Evolutionary conservation across 2,113 vertebrate species (phyloP).

Genomic region (Eretmochelys imbricata): DNA sequence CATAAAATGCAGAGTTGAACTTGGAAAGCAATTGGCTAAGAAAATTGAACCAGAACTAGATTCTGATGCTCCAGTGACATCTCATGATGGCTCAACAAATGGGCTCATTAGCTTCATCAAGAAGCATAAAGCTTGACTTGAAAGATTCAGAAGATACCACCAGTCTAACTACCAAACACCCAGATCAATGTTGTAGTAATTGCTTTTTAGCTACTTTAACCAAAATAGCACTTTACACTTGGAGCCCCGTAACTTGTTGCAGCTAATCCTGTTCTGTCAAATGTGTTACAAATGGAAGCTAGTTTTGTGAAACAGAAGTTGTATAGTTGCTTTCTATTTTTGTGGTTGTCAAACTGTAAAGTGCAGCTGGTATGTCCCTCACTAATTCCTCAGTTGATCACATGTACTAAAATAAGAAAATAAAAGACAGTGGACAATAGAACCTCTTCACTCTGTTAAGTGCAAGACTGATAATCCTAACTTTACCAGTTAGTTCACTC

Average conservation of each 20-base stretch:
- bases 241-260: constrained; percentile 70
- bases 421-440: constrained; percentile 45
- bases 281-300: constrained; percentile 35
- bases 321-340: constrained; percentile 60
- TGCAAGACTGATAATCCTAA: not conserved
- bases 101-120: constrained; percentile 97
- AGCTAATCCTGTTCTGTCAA: constrained; percentile 58
- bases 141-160: not conserved
- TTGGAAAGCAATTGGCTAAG: constrained; percentile 97
- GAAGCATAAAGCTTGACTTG: constrained; percentile 84
- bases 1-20: constrained; percentile 86
- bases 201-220: constrained; percentile 70
- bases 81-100: constrained; percentile 96
- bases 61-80: constrained; percentile 80
- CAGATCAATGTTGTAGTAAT: constrained; percentile 56
- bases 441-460: constrained; percentile 16
- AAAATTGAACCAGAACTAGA: constrained; percentile 94
- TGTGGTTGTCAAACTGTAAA: constrained; percentile 67
- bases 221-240: constrained; percentile 74
- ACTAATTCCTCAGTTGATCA: constrained; percentile 18
- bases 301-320: constrained; percentile 57
- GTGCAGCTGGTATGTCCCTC: constrained; percentile 36
- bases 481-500: not conserved
- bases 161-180: constrained; percentile 32
- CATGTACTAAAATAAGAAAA: constrained; percentile 14